phyloP scores from a whole-genome alignment of 2,113 vertebrate species.

The Prionailurus bengalensis region DNA sequence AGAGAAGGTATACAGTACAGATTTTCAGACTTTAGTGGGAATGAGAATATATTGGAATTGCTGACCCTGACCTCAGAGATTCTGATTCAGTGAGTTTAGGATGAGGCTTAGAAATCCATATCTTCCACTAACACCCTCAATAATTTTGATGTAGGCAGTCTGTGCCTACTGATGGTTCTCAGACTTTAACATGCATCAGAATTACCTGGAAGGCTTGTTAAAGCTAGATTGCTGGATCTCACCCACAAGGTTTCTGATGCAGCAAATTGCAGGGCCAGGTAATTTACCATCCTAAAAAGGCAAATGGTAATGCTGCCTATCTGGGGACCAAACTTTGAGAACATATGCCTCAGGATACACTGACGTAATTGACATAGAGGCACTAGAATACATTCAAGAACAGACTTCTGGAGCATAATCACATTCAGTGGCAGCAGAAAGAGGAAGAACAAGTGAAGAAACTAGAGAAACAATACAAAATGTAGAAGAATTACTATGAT shows the following conservation, averaged over 20 bases:
- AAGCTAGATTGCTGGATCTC: not conserved
- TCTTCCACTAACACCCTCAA: not conserved
- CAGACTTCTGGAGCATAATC: not conserved
- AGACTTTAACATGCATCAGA: not conserved
- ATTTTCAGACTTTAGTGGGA: conserved; percentile 16
- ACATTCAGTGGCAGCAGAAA: not conserved
- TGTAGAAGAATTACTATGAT: not conserved
- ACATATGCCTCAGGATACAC: not conserved
- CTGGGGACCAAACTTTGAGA: not conserved
- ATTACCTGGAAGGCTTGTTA: not conserved
- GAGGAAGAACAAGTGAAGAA: not conserved
- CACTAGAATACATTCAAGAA: not conserved
- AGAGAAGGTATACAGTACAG: not conserved
- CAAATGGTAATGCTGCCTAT: not conserved
- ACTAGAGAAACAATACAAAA: not conserved
- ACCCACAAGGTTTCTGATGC: not conserved
- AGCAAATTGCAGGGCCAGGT: not conserved
- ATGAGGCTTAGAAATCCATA: not conserved
- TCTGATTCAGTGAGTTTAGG: not conserved
- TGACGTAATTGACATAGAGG: not conserved
- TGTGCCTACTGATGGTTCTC: not conserved
- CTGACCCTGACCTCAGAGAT: not conserved
- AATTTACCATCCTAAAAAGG: not conserved
- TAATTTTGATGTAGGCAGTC: not conserved
- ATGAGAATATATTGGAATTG: not conserved